phyloP scores from a whole-genome alignment of 1,140 invertebrate genomes.

The Drosophila parabipectinata region DNA sequence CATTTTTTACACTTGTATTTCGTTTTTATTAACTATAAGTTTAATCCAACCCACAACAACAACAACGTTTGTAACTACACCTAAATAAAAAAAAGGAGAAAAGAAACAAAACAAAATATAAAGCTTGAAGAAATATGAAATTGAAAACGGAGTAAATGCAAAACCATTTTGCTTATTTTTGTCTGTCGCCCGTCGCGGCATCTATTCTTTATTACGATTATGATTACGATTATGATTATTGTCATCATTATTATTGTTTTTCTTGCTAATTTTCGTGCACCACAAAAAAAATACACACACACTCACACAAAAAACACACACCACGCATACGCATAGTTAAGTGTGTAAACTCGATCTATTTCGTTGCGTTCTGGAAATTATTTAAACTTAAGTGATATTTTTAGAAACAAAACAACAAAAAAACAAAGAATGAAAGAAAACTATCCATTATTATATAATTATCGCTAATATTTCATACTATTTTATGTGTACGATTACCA shows the following conservation, averaged over 20 bases:
- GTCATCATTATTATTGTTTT: slow-evolving; percentile 60
- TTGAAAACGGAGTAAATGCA: slow-evolving; percentile 35
- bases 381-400: slow-evolving; percentile 82
- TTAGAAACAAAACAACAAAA: slow-evolving; percentile 50
- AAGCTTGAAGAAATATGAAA: slow-evolving; percentile 29
- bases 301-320: slow-evolving; percentile 33
- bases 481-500: slow-evolving; percentile 52
- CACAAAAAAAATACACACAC: slow-evolving; percentile 24
- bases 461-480: slow-evolving; percentile 69
- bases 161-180: slow-evolving; percentile 43
- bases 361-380: slow-evolving; percentile 82
- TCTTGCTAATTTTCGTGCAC: slow-evolving; percentile 62
- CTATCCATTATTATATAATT: slow-evolving; percentile 82
- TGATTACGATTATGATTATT: slow-evolving; percentile 51
- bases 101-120: slow-evolving; percentile 14
- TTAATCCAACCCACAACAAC: slow-evolving; percentile 39
- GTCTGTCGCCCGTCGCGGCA: slow-evolving; percentile 37
- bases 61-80: slow-evolving; percentile 34
- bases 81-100: not conserved
- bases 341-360: slow-evolving; percentile 63
- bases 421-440: slow-evolving; percentile 31
- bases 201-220: slow-evolving; percentile 55
- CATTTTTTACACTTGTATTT: slow-evolving; percentile 80
- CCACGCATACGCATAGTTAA: slow-evolving; percentile 34
- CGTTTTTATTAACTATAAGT: slow-evolving; percentile 78